Evolutionary conservation across 2,888 invertebrate genomes (phyloP), one percentile per base, ranked within the genome.

Genomic region (Plagodis dolabraria): DNA sequence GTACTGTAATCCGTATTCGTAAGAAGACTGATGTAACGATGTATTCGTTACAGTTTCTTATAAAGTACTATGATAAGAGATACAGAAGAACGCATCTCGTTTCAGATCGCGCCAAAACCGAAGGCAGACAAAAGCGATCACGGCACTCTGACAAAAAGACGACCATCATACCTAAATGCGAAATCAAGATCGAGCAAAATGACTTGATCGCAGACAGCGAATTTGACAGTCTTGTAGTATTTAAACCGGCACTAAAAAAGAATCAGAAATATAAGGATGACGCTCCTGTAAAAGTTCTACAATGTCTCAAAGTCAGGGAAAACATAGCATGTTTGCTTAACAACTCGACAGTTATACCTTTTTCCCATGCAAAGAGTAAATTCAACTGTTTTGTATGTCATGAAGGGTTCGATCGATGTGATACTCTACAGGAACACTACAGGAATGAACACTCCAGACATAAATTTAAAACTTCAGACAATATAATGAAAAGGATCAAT

Each of bases 381-480:
- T 83, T 79, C 47, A 68, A 75, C 9, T 83, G 82, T 56, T 80
- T 81, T 52, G 77, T 77, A 47, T 83, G 83, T 49, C 67, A 75
- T 0, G 71, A 74, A 59, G 71, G 7, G 65, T 80, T 51, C 68
- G 47, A 46, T 4, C 49, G 46, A 33, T 74, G 49, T 71, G 76
- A 54, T 54, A 62, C 43, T 22, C 76, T 67, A 0, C 63, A 65
- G 12, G 33, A 33, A 8, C 67, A 67, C 49, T 67, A 57, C 33
- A 42, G 35, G 10, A 44, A 9, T 0, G 50, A 60, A 38, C 65
- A 65, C 33, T 43, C 47, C 1, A 38, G 36, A 0, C 34, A 55
- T 22, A 45, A 50, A 4, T 43, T 51, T 10, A 42, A 59, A 6
- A 33, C 45, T 5, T 40, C 10, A 10, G 57, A 63, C 22, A 55